These are phyloP conservation scores for Drosophila yooni DNA, from an alignment of 2,888 invertebrate genomes.

Conservation along the genomic window DNA sequence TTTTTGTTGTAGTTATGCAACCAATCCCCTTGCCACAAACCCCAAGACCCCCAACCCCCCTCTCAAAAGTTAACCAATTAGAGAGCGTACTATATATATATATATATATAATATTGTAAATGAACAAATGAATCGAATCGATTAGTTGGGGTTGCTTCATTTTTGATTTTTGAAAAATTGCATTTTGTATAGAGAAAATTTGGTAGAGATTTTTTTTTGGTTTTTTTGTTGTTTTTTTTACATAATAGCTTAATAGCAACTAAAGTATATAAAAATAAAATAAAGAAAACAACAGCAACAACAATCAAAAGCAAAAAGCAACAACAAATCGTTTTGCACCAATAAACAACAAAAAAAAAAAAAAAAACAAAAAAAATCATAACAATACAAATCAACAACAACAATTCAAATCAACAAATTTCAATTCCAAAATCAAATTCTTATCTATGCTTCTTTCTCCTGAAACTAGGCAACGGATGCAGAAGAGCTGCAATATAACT, in stretches of 20 bases:
- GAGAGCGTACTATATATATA: constrained; percentile 27
- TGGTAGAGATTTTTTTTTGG: constrained; percentile 30
- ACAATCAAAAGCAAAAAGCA: constrained; percentile 29
- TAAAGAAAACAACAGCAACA: constrained; percentile 13
- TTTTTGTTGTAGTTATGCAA: constrained; percentile 44
- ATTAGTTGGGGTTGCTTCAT: constrained; percentile 51
- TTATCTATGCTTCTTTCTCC: constrained; percentile 75
- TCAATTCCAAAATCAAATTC: constrained; percentile 52
- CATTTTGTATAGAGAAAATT: constrained; percentile 58
- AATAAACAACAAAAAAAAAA: constrained; percentile 32
- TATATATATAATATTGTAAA: constrained; percentile 7
- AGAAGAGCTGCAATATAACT: constrained; percentile 87
- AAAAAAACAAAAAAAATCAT: constrained; percentile 18
- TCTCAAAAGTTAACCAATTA: constrained; percentile 13
- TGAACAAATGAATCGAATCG: constrained; percentile 15
- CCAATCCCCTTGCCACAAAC: constrained; percentile 6
- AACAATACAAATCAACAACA: constrained; percentile 23
- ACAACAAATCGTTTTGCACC: constrained; percentile 32
- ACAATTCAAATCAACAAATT: constrained; percentile 35
- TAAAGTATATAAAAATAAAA: constrained; percentile 23
- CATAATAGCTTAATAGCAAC: constrained; percentile 41
- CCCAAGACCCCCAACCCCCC: neutral
- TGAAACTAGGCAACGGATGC: constrained; percentile 83
- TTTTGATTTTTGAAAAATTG: constrained; percentile 49
- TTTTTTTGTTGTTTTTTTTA: constrained; percentile 18